A percentile compares a stretch with the other conserved stretches of the same genome.
Evolutionary conservation across 1,140 invertebrate species (phyloP).

Genomic region (Heliconius congener): DNA sequence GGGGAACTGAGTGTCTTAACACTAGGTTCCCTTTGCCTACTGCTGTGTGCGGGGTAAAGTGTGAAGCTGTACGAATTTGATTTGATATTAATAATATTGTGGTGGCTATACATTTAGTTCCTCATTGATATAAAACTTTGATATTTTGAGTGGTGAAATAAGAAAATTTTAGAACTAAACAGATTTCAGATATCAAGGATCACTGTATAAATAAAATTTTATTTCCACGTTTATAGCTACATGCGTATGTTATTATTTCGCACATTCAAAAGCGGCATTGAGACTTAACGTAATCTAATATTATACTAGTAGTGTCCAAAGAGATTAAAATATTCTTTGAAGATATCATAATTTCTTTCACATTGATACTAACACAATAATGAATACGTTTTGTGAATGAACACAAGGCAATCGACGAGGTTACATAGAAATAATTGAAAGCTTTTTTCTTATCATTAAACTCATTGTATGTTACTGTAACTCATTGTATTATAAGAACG

Average conservation of each 20-base stretch:
- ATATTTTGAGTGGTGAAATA: neutral
- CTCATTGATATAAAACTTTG: slow-evolving; percentile 4
- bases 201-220: slow-evolving; percentile 32
- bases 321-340: slow-evolving; percentile 20
- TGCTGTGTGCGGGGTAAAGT: no score
- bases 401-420: slow-evolving; percentile 16
- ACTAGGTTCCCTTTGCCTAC: no score
- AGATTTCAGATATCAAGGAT: slow-evolving; percentile 30
- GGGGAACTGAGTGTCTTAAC: no score
- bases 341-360: slow-evolving; percentile 18
- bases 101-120: neutral
- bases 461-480: neutral
- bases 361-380: slow-evolving; percentile 13
- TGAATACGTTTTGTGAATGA: slow-evolving; percentile 17
- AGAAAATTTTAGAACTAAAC: slow-evolving; percentile 2
- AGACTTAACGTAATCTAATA: slow-evolving; percentile 19
- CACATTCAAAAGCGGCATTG: slow-evolving; percentile 27
- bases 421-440: neutral
- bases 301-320: slow-evolving; percentile 15
- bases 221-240: slow-evolving; percentile 29
- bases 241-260: slow-evolving; percentile 27
- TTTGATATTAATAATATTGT: no score
- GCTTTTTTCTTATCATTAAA: neutral
- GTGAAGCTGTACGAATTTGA: no score
- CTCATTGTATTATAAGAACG: neutral